Evolutionary conservation across 1,140 invertebrate genomes (phyloP).

Genomic region (Scaptomyza montana): DNA sequence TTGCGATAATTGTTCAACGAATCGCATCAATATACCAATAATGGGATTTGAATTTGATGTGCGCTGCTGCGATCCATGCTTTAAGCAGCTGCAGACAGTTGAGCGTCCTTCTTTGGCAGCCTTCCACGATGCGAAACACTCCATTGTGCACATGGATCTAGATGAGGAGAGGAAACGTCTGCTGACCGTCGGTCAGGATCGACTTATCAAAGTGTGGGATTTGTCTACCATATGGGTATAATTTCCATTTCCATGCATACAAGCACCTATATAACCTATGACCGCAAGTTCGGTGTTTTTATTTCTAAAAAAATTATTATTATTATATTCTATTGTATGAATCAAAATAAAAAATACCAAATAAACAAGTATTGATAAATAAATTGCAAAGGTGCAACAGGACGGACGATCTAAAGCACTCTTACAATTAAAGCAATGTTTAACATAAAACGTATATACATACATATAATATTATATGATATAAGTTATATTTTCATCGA

Average conservation of each 20-base stretch:
- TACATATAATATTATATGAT: constrained; percentile 14
- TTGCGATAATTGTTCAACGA: constrained; percentile 95
- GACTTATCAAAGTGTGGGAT: constrained; percentile 95
- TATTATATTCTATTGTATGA: constrained; percentile 40
- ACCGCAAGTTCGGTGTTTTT: constrained; percentile 18
- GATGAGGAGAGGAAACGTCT: constrained; percentile 94
- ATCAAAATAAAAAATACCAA: constrained; percentile 43
- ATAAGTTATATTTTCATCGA: constrained; percentile 39
- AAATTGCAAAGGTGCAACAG: not conserved
- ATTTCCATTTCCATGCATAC: constrained; percentile 25
- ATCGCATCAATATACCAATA: constrained; percentile 93
- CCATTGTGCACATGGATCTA: constrained; percentile 93
- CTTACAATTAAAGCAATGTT: constrained; percentile 38
- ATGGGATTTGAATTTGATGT: constrained; percentile 99
- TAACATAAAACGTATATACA: constrained; percentile 21
- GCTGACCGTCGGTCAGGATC: constrained; percentile 96
- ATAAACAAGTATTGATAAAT: constrained; percentile 41
- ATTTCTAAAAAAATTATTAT: constrained; percentile 24
- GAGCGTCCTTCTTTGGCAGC: constrained; percentile 95
- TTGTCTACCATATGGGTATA: constrained; percentile 81
- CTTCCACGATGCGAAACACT: constrained; percentile 97
- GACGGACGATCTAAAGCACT: not conserved
- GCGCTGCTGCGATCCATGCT: constrained; percentile 96
- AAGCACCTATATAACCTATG: constrained; percentile 11
- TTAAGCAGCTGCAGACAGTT: constrained; percentile 90